Conservation (phyloP, 1,140 invertebrate genomes). For the Drosophila repletoides region DNA sequence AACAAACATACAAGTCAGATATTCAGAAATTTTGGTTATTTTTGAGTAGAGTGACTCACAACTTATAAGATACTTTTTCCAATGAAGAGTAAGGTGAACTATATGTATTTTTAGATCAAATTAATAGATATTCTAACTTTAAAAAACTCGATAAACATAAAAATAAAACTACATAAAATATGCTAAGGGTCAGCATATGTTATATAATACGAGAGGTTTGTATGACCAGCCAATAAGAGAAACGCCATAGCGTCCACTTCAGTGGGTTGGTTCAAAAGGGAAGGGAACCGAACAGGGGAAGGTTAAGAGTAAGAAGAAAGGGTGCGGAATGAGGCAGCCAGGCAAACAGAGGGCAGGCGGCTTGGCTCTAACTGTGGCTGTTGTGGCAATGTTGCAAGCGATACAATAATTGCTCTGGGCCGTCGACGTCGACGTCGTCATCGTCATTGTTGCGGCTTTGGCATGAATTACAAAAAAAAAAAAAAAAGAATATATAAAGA, state of each 20-base stretch:
- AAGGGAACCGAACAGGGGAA: no score
- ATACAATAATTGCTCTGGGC: slow-evolving; percentile 80
- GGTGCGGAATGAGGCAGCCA: slow-evolving; percentile 1
- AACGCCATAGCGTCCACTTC: background rate
- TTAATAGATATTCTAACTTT: no score
- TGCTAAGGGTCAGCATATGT: no score
- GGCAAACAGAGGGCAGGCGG: slow-evolving; percentile 2
- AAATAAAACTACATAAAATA: no score
- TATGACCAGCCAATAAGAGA: slow-evolving; percentile 13
- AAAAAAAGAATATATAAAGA: slow-evolving; percentile 7
- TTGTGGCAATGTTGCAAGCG: slow-evolving; percentile 45
- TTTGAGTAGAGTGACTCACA: no score
- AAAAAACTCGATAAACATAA: no score
- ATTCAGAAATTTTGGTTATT: no score
- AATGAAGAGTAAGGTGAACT: no score
- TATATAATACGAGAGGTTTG: background rate
- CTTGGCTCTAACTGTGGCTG: slow-evolving; percentile 3
- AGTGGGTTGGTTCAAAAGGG: background rate
- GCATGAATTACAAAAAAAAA: slow-evolving; percentile 61
- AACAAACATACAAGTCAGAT: no score
- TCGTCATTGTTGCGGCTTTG: slow-evolving; percentile 69
- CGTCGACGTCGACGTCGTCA: slow-evolving; percentile 40
- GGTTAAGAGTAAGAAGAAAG: background rate
- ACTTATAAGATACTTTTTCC: no score
- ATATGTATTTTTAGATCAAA: no score